These are phyloP conservation scores for Galago senegalensis DNA, from an alignment of 2,797 vertebrate species.

Conservation along the genomic window DNA sequence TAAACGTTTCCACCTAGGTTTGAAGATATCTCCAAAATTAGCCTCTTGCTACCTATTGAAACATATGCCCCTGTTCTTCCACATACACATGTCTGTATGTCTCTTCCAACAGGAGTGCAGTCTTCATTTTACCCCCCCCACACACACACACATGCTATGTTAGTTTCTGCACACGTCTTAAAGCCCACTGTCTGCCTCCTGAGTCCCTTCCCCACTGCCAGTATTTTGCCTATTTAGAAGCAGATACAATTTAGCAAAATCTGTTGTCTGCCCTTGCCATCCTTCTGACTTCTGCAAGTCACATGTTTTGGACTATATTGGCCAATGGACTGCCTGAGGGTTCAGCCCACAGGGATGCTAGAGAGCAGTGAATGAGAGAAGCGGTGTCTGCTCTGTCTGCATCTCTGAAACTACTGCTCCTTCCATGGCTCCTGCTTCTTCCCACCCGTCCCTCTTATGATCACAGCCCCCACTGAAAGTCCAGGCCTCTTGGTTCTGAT, in stretches of 20 bases:
- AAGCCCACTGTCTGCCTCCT: background rate
- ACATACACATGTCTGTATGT: background rate
- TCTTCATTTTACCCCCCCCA: background rate
- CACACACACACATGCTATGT: no score
- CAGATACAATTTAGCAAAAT: background rate
- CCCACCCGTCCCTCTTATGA: background rate
- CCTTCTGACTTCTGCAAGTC: background rate
- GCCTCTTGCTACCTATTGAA: background rate
- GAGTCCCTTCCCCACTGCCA: background rate
- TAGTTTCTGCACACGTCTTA: background rate
- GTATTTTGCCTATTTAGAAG: background rate
- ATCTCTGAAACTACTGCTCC: background rate
- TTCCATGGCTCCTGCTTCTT: background rate
- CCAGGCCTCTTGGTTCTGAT: background rate
- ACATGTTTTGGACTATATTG: background rate
- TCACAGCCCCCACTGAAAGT: background rate
- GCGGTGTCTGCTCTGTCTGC: fast-evolving
- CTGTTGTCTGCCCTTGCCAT: background rate
- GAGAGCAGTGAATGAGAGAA: background rate
- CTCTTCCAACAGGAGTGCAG: background rate
- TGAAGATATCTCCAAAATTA: background rate
- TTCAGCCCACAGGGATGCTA: background rate
- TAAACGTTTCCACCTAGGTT: background rate
- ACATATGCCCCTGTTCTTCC: background rate
- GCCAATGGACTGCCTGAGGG: background rate